These are phyloP conservation scores for Lepidocyrtoides sp. DNA, from an alignment of 2,888 invertebrate species.

Conservation along the genomic window DNA sequence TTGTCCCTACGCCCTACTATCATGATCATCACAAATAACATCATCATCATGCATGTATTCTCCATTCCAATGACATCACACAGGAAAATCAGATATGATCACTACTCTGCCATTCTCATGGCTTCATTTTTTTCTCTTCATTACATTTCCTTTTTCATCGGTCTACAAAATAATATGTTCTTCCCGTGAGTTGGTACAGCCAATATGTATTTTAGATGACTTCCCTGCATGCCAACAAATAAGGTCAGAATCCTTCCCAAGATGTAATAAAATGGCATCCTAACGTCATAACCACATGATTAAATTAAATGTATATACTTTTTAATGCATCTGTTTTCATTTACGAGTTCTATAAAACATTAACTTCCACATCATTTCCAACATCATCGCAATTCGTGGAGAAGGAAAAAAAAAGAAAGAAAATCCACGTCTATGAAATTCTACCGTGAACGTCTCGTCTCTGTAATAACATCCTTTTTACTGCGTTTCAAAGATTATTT, in stretches of 20 bases:
- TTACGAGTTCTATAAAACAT: slow-evolving; percentile 51
- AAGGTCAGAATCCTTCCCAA: slow-evolving; percentile 29
- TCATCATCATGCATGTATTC: background rate
- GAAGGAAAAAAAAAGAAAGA: background rate
- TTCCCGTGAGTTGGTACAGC: slow-evolving; percentile 1
- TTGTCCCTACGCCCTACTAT: background rate
- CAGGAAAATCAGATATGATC: background rate
- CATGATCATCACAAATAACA: background rate
- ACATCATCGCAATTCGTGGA: background rate
- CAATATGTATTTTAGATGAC: slow-evolving; percentile 29
- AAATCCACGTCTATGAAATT: slow-evolving; percentile 1
- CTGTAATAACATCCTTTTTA: background rate
- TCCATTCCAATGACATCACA: slow-evolving; percentile 15
- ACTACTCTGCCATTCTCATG: background rate
- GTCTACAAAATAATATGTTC: background rate
- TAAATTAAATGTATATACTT: background rate
- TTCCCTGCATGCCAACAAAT: background rate
- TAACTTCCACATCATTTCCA: slow-evolving; percentile 40
- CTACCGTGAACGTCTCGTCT: background rate
- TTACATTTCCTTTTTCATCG: background rate
- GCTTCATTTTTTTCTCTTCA: slow-evolving; percentile 6
- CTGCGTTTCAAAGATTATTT: background rate
- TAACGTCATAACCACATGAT: slow-evolving; percentile 1
- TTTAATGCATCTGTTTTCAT: slow-evolving; percentile 11
- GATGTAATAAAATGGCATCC: slow-evolving; percentile 6